Conservation (phyloP, 2,888 invertebrate species). For the Danaus chrysippus region DNA sequence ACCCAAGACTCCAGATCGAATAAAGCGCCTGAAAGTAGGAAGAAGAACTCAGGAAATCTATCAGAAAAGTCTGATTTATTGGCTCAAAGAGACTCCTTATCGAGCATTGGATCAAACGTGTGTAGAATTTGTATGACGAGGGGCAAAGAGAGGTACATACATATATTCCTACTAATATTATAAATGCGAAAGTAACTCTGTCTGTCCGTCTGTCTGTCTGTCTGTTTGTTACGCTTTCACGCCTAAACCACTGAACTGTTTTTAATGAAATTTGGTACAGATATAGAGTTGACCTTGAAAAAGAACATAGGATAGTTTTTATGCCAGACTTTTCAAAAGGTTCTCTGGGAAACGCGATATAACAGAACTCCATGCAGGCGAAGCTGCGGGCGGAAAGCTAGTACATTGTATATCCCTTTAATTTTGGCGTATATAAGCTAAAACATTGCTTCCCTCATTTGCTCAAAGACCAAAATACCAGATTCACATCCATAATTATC, state of each 20-base stretch:
- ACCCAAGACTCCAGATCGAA: constrained; percentile 50
- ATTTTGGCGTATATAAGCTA: no score
- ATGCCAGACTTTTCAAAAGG: constrained; percentile 10
- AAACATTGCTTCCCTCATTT: background rate
- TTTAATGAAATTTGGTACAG: no score
- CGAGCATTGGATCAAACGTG: constrained; percentile 79
- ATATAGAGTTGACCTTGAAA: no score
- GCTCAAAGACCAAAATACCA: background rate
- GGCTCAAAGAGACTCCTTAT: constrained; percentile 62
- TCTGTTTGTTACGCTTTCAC: no score
- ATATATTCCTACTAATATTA: no score
- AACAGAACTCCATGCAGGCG: no score
- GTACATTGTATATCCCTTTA: no score
- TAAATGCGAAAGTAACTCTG: no score
- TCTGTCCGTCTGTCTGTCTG: no score
- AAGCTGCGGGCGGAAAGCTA: no score
- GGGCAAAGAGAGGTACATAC: constrained; percentile 61
- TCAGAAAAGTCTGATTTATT: constrained; percentile 61
- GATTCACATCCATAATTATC: constrained; percentile 9
- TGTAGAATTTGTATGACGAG: constrained; percentile 83
- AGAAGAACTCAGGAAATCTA: constrained; percentile 53
- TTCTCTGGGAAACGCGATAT: background rate
- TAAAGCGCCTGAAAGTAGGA: constrained; percentile 49
- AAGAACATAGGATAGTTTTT: no score
- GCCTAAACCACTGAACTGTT: no score